Evolutionary conservation across 1,140 invertebrate species (phyloP).

Genomic region (Leucophenga varia): DNA sequence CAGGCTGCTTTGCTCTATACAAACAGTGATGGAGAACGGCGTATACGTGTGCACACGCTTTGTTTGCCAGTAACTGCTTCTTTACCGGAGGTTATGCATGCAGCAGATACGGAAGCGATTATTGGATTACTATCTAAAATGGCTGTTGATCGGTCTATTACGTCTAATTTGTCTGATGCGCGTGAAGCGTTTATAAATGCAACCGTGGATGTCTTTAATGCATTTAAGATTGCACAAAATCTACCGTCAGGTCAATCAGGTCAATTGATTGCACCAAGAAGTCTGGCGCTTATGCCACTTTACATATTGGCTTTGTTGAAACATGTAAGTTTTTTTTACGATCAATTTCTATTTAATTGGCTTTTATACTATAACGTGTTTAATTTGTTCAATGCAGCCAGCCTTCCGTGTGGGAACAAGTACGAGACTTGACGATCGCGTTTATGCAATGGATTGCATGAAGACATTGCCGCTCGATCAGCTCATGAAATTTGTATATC

Average conservation of each 20-base stretch:
- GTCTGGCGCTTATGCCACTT: slow-evolving; percentile 80
- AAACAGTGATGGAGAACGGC: slow-evolving; percentile 94
- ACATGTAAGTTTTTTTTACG: slow-evolving; percentile 72
- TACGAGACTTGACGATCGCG: slow-evolving; percentile 89
- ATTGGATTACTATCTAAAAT: slow-evolving; percentile 92
- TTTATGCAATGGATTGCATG: slow-evolving; percentile 91
- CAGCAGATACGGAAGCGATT: slow-evolving; percentile 95
- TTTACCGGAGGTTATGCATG: slow-evolving; percentile 81
- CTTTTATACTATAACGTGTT: too few relatives aligned
- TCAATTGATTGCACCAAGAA: slow-evolving; percentile 72
- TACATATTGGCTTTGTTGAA: slow-evolving; percentile 91
- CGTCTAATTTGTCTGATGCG: slow-evolving; percentile 86
- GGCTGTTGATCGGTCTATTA: slow-evolving; percentile 90
- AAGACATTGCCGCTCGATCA: slow-evolving; percentile 82
- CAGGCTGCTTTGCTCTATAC: slow-evolving; percentile 98
- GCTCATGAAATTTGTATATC: slow-evolving; percentile 87
- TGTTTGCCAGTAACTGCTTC: slow-evolving; percentile 87
- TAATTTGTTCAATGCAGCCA: slow-evolving; percentile 60
- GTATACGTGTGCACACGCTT: slow-evolving; percentile 96
- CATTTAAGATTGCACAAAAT: slow-evolving; percentile 75
- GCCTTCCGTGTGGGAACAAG: slow-evolving; percentile 85
- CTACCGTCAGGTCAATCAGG: slow-evolving; percentile 61
- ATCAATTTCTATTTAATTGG: slow-evolving; percentile 10
- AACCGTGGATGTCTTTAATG: slow-evolving; percentile 83
- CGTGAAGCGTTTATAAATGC: slow-evolving; percentile 96